Conservation (phyloP, 2,113 vertebrate species). For the Speoplatyrhinus poulsoni region DNA sequence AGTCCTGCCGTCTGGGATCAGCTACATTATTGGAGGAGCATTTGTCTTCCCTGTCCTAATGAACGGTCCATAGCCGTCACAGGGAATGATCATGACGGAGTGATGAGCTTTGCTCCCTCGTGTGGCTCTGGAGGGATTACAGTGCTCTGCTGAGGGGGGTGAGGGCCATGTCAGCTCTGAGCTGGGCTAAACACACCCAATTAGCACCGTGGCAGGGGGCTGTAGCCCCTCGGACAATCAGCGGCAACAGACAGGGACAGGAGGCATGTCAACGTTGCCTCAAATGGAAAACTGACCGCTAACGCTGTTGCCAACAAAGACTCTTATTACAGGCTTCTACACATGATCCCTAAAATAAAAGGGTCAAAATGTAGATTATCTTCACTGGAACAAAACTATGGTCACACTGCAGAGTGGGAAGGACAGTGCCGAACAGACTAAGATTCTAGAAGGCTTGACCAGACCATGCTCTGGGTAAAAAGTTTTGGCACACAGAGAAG, state of each 20-base stretch:
- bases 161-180: slow-evolving; percentile 62
- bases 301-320: slow-evolving; percentile 41
- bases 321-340: slow-evolving; percentile 51
- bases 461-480: not conserved
- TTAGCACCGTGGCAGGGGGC: slow-evolving; percentile 47
- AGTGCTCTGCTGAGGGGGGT: slow-evolving; percentile 53
- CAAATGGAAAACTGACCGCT: slow-evolving; percentile 45
- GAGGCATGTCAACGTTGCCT: slow-evolving; percentile 36
- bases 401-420: not conserved
- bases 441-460: not conserved
- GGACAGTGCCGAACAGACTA: slow-evolving; percentile 10
- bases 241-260: slow-evolving; percentile 33
- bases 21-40: slow-evolving; percentile 48
- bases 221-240: slow-evolving; percentile 27
- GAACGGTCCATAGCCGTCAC: slow-evolving; percentile 62
- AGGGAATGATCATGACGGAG: slow-evolving; percentile 65
- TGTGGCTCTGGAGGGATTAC: slow-evolving; percentile 57
- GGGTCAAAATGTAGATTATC: too few relatives aligned
- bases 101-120: slow-evolving; percentile 59
- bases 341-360: slow-evolving; percentile 8
- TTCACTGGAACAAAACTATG: too few relatives aligned
- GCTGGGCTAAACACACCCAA: slow-evolving; percentile 62
- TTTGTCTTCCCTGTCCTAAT: slow-evolving; percentile 68
- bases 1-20: slow-evolving; percentile 24
- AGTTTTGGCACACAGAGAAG: not conserved